These are phyloP conservation scores for Ctenochaetus hawaiiensis DNA, from an alignment of 2,797 vertebrate genomes.

Conservation along the genomic window DNA sequence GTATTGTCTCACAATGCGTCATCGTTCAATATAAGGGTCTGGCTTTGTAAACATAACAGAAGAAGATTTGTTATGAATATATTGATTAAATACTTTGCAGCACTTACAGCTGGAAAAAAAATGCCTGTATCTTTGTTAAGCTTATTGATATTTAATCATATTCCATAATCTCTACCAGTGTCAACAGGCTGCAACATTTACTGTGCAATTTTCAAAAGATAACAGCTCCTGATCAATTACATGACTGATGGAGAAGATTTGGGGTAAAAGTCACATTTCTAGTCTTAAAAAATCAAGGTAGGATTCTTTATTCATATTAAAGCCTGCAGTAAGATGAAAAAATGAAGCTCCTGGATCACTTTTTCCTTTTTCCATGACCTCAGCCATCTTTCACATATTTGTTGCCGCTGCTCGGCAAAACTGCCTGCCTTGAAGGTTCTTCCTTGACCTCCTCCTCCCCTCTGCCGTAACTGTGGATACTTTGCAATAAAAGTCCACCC, in stretches of 20 bases:
- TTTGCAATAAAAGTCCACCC: not conserved
- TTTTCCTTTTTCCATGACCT: not conserved
- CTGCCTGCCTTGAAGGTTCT: not conserved
- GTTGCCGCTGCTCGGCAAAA: not conserved
- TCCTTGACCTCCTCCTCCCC: not conserved
- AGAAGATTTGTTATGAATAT: not conserved
- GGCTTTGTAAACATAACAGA: not conserved
- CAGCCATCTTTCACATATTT: not conserved
- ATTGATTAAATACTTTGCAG: not conserved
- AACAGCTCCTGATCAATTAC: no score
- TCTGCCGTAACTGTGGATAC: not conserved
- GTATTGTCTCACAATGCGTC: not conserved
- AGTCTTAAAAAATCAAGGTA: not conserved
- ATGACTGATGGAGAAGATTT: no score
- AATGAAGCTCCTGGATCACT: not conserved
- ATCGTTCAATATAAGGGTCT: constrained; percentile 11
- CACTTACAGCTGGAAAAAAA: not conserved
- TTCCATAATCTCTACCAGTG: not conserved
- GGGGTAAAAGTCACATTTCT: no score
- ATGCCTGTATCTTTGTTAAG: not conserved
- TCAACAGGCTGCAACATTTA: not conserved
- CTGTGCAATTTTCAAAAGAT: not conserved
- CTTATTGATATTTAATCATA: not conserved
- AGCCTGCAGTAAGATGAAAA: not conserved
- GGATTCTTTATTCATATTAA: not conserved